Evolutionary conservation across 2,888 invertebrate genomes (phyloP), one percentile per base, ranked within the genome.

Genomic region (Cotesia congregata): DNA sequence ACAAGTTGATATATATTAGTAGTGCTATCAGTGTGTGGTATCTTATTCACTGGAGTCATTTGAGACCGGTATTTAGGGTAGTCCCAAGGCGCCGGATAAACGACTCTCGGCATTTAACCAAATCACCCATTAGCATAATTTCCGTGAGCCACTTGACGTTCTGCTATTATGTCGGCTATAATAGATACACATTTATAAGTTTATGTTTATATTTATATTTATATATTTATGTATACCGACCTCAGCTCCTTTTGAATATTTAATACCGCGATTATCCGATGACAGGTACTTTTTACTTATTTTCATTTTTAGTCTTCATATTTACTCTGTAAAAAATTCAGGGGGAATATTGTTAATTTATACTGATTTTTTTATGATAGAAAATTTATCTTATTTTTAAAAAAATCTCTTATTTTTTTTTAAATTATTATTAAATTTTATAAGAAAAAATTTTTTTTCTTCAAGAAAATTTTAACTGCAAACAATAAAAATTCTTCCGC

Each of bases 91-190:
- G 71, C 76, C 77, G 75, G 75, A 67, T 72, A 77, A 50, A 74
- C 76, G 64, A 73, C 67, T 62, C 72, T 70, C 80, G 76, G 72
- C 77, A 79, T 72, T 76, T 76, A 77, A 78, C 74, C 78, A 80
- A 80, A 60, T 60, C 60, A 50, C 78, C 50, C 75, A 82, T 82
- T 82, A 80, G 75, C 82, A 82, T 82, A 80, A 82, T 80, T 81
- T 76, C 73, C 68, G 72, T 59, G 78, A 67, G 80, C 74, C 77
- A 69, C 76, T 77, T 71, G 74, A 72, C 40, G 59, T 64, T 70
- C 9, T 50, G 50, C 50, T 50, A 50, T 50, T 50, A 50, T 50
- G 50, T 50, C 50, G 9, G 9, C 9, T 12, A 50, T 50, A 50
- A 50, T 50, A 74, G 59, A 20, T 65, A 73, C 17, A 41, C 30